A percentile compares a stretch with the other conserved stretches of the same genome.
Conservation (phyloP, 2,888 invertebrate genomes). For the Drosophila paramelanica region DNA sequence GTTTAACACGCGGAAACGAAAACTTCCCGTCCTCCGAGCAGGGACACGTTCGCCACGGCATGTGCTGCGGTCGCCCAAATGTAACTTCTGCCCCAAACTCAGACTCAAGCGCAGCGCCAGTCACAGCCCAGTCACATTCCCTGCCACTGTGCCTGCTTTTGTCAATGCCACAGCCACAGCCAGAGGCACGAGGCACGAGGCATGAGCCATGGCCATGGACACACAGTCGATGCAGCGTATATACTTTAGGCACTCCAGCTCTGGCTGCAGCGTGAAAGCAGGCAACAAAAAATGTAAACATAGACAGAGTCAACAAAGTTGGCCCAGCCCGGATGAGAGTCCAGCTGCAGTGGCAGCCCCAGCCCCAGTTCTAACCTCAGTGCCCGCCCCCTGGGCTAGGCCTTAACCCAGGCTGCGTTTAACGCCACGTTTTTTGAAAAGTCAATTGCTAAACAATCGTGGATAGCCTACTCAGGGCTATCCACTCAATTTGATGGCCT, state of each 20-base stretch:
- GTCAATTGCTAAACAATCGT: slow-evolving; percentile 56
- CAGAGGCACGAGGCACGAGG: slow-evolving; percentile 15
- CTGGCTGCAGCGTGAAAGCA: slow-evolving; percentile 27
- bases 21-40: slow-evolving; percentile 23
- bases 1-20: slow-evolving; percentile 67
- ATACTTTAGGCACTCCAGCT: slow-evolving; percentile 7
- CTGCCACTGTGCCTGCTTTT: slow-evolving; percentile 8
- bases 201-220: background rate
- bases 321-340: slow-evolving; percentile 16
- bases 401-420: background rate
- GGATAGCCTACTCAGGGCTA: slow-evolving; percentile 20
- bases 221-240: slow-evolving; percentile 8
- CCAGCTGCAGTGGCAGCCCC: background rate
- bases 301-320: slow-evolving; percentile 76
- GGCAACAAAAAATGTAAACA: slow-evolving; percentile 59
- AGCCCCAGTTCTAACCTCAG: background rate
- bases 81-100: slow-evolving; percentile 9
- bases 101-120: background rate
- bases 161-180: slow-evolving; percentile 7
- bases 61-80: slow-evolving; percentile 45
- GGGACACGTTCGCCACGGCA: slow-evolving; percentile 14
- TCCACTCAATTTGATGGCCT: slow-evolving; percentile 48
- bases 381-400: background rate
- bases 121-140: too few relatives aligned
- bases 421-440: slow-evolving; percentile 16